These are phyloP conservation scores for Sigmodon hispidus DNA, from an alignment of 2,113 vertebrate species.

Conservation along the genomic window DNA sequence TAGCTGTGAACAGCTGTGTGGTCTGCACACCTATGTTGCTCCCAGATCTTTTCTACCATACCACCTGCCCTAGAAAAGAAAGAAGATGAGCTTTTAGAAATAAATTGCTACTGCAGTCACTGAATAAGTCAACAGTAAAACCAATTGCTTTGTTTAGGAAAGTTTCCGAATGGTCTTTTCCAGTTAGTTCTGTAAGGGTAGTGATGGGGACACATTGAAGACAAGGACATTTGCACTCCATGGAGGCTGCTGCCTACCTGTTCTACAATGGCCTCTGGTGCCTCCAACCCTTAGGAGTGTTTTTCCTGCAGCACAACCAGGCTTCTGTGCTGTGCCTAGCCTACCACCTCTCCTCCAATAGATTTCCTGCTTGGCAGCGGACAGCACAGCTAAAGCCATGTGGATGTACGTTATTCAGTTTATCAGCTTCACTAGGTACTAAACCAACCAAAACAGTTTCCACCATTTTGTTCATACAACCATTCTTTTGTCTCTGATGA, in stretches of 20 bases:
- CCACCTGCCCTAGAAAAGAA: not conserved
- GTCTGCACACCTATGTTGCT: not conserved
- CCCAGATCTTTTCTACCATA: not conserved
- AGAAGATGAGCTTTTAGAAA: constrained; percentile 23
- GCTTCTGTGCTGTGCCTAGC: not conserved
- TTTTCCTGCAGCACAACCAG: not conserved
- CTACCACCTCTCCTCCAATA: not conserved
- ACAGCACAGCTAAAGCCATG: not conserved
- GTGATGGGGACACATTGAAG: not conserved
- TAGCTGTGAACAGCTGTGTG: not conserved
- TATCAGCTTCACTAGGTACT: not conserved
- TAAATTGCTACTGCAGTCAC: constrained; percentile 26
- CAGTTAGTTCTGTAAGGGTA: not conserved
- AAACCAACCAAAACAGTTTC: not conserved
- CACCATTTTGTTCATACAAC: not conserved
- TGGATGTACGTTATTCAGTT: not conserved
- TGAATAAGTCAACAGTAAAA: not conserved
- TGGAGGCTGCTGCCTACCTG: no score
- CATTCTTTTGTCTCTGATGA: not conserved
- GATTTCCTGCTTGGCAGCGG: not conserved
- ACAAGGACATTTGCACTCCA: not conserved
- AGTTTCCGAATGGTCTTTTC: constrained; percentile 20
- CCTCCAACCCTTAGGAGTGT: not conserved
- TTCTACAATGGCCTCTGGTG: not conserved
- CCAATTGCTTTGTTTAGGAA: not conserved